Percentiles rank a stretch among this genome's conserved stretches.
phyloP scores from a whole-genome alignment of 2,113 vertebrate genomes.

The Galeopterus variegatus region DNA sequence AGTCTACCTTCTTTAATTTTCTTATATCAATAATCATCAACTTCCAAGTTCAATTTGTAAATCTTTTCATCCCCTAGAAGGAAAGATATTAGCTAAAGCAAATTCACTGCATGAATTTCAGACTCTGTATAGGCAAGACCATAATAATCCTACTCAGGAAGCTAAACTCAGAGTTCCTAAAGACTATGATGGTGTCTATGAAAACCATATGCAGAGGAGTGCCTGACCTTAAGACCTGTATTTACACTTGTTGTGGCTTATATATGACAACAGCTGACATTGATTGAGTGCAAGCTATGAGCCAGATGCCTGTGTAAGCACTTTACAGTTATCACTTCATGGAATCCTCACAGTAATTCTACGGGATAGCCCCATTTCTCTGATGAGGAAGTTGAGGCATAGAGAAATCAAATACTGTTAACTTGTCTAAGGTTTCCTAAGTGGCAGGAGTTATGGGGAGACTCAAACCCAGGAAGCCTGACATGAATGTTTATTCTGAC shows the following conservation, averaged over 20 bases:
- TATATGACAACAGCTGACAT: neutral
- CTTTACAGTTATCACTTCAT: neutral
- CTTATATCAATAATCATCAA: neutral
- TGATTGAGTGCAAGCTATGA: neutral
- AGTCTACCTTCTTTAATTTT: neutral
- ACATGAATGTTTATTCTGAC: neutral
- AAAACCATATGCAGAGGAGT: neutral
- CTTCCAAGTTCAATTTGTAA: constrained; percentile 28
- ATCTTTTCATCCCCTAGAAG: neutral
- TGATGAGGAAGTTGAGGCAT: neutral
- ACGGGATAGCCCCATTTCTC: neutral
- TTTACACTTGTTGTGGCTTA: neutral
- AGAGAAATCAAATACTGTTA: neutral
- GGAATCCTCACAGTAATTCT: constrained; percentile 6
- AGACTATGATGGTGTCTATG: neutral
- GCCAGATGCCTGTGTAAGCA: neutral
- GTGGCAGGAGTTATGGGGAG: neutral
- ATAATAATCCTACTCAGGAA: neutral
- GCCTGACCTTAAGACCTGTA: constrained; percentile 18
- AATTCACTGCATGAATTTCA: neutral
- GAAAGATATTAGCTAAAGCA: constrained; percentile 31
- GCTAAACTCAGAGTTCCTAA: neutral
- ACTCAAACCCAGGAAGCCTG: neutral
- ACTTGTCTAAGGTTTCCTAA: neutral
- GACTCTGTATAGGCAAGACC: neutral